Evolutionary conservation across 1,140 invertebrate genomes (phyloP).

Genomic region (Cataglyphis hispanica): DNA sequence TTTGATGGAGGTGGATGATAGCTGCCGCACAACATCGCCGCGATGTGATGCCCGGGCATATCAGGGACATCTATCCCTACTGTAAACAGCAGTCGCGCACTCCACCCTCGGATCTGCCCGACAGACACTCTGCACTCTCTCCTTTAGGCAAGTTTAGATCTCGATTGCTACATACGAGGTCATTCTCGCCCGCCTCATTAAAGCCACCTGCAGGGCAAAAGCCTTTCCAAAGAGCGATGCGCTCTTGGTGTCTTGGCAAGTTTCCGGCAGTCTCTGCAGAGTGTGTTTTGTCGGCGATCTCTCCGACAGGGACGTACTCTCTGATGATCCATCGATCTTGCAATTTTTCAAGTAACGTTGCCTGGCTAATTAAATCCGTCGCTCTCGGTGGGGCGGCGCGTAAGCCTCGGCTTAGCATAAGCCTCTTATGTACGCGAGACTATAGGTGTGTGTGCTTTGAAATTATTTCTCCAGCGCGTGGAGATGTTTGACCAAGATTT

Average conservation of each 20-base stretch:
- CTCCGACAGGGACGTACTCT: conserved; percentile 2
- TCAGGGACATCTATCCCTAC: conserved; percentile 59
- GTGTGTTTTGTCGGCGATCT: conserved; percentile 30
- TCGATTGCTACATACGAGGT: conserved; percentile 62
- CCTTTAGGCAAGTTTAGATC: conserved; percentile 55
- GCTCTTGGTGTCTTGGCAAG: conserved; percentile 22
- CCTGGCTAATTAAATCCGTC: conserved; percentile 73
- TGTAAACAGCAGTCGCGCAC: conserved; percentile 56
- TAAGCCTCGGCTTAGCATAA: conserved; percentile 58
- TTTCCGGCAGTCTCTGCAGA: not conserved
- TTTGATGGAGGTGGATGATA: conserved; percentile 52
- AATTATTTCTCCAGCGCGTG: conserved; percentile 46
- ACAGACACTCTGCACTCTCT: conserved; percentile 56
- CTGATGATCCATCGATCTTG: conserved; percentile 58
- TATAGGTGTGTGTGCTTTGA: conserved; percentile 31
- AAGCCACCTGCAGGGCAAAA: conserved; percentile 53
- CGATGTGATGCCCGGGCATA: conserved; percentile 25
- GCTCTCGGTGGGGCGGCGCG: conserved; percentile 47
- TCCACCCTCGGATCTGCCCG: conserved; percentile 57
- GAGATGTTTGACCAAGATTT: conserved; percentile 1
- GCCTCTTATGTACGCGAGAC: conserved; percentile 59
- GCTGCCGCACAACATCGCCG: conserved; percentile 12
- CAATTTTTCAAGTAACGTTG: conserved; percentile 74
- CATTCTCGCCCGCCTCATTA: conserved; percentile 68
- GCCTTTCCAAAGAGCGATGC: conserved; percentile 3